phyloP scores from a whole-genome alignment of 2,113 vertebrate species.

The Nycticebus coucang region DNA sequence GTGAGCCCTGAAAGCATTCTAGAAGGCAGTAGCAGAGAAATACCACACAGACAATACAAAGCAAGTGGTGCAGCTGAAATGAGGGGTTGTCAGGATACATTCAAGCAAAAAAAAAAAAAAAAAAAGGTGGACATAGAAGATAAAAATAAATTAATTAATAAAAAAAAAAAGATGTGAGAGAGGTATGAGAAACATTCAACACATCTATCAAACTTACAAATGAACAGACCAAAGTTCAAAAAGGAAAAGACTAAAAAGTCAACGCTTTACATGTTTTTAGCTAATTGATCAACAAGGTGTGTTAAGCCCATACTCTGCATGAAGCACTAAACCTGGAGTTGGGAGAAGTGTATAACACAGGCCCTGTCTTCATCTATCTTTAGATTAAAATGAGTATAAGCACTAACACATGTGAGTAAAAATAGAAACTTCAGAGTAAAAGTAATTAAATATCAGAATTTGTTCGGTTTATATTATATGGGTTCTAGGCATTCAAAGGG shows the following conservation, averaged over 20 bases:
- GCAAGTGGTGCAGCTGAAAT: background rate
- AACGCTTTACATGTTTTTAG: background rate
- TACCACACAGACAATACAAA: background rate
- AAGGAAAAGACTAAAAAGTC: background rate
- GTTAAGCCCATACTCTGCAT: background rate
- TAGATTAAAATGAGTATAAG: background rate
- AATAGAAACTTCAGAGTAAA: background rate
- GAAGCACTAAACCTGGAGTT: background rate
- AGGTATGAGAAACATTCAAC: background rate
- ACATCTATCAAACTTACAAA: background rate
- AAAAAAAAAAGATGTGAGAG: background rate
- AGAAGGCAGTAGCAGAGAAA: background rate
- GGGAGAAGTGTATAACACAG: background rate
- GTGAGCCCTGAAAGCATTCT: background rate
- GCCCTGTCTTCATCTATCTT: background rate
- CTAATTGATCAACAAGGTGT: background rate
- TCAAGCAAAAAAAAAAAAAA: background rate
- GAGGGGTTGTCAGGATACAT: background rate
- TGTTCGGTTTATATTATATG: background rate
- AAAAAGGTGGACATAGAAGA: background rate
- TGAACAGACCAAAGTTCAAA: background rate
- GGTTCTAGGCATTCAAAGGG: background rate
- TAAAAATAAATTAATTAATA: no score
- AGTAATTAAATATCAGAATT: background rate
- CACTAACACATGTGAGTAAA: background rate